Conservation (phyloP, 2,113 vertebrate species). For the Pangasianodon hypophthalmus region DNA sequence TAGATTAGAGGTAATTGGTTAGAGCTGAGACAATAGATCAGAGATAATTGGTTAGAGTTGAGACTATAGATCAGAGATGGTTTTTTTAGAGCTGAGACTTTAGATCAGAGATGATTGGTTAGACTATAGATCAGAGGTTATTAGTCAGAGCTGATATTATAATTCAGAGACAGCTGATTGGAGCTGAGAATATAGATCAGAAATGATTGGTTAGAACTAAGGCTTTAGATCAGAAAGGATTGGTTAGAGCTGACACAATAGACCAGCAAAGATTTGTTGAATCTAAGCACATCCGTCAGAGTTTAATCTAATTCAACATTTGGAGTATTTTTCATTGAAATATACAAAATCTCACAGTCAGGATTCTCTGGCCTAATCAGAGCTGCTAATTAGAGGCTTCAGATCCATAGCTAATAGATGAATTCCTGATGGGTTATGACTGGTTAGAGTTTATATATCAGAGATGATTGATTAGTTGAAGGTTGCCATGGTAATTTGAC, state of each 20-base stretch:
- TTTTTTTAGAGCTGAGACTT: not conserved
- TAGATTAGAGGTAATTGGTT: not conserved
- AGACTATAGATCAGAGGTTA: not conserved
- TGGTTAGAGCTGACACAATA: not conserved
- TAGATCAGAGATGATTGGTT: not conserved
- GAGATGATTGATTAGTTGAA: conserved; percentile 1
- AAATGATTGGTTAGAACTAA: not conserved
- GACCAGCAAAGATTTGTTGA: not conserved
- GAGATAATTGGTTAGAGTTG: not conserved
- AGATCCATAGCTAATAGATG: not conserved
- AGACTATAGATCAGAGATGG: not conserved
- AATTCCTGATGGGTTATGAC: not conserved
- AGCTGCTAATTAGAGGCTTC: not conserved
- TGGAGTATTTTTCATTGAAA: not conserved
- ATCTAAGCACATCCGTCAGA: not conserved
- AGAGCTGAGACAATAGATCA: not conserved
- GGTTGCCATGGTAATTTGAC: conserved; percentile 14
- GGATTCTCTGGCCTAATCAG: not conserved
- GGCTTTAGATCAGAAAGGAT: not conserved
- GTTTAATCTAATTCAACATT: not conserved
- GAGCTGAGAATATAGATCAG: not conserved
- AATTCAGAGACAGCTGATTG: not conserved
- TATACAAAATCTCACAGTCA: not conserved
- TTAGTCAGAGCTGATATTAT: not conserved
- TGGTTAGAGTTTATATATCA: not conserved